Evolutionary conservation across 2,797 vertebrate genomes (phyloP), one percentile per base, ranked within the genome.

Genomic region (Synanceia verrucosa): DNA sequence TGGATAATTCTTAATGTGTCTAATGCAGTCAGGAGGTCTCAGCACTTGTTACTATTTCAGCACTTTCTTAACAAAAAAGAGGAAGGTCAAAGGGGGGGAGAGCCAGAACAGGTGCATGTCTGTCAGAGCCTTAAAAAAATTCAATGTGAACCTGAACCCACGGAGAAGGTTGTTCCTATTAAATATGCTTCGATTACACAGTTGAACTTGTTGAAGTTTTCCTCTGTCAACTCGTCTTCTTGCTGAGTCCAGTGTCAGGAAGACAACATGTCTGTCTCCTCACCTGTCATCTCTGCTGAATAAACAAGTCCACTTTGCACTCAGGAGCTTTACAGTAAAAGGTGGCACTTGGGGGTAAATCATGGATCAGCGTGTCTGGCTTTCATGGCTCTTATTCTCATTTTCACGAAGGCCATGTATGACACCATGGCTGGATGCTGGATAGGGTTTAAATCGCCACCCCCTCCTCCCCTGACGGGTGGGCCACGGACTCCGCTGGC

Each of bases 21-120:
- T 88, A 69, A 73, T 53, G 82, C 79, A 90, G 86, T 73, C 70
- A 58, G 61, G 73, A 83, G 85, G 86, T 81, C 83, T 86, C 81
- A 23, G 79, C 9, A 51, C 56, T 6, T 73, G 44, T 89, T 89
- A 89, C 91, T 92, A 91, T 93, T 92, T 90, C 16, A 90, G 56
- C 43, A 46, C 46, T 52, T 65, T 70, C 55, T 75, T 50, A 19
- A 73, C 62, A 82, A 36, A 66, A 78, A 85, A 63, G 64, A 55
- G 50, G 33, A 56, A 64, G 56, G 81, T 79, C 88, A 78, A 90
- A 16, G 26, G 33, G 43, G 26, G 61, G 29, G 5, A 43, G 56
- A 63, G 57, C 13, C 0, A 43, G 75, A 85, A 56, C 72, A 82
- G 65, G 85, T 73, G 78, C 79, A 53, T 12, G 60, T 83, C 72